Evolutionary conservation across 2,797 vertebrate species (phyloP).

Genomic region (Schizopygopsis malacanthus): DNA sequence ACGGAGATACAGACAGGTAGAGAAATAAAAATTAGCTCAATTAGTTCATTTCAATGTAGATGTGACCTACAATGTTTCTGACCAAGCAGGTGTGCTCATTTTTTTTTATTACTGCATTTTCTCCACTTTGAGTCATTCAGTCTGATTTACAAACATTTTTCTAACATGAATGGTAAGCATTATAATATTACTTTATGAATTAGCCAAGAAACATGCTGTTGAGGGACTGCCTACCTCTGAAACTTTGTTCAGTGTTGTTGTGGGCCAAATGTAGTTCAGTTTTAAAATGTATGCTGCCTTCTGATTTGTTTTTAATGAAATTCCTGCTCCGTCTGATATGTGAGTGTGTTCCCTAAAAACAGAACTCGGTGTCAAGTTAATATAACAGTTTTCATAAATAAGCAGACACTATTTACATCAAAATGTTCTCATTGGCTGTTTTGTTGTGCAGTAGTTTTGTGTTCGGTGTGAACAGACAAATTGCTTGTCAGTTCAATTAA

Average conservation of each 20-base stretch:
- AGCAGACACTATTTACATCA: neutral
- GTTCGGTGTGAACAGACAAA: neutral
- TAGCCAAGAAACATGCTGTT: neutral
- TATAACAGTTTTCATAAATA: neutral
- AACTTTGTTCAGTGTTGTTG: neutral
- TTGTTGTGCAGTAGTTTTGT: neutral
- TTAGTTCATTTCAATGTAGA: neutral
- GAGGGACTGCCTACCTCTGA: neutral
- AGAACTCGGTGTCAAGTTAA: neutral
- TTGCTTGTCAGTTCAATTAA: neutral
- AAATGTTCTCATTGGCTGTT: neutral
- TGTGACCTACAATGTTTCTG: neutral
- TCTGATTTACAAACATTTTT: neutral
- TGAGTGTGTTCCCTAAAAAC: neutral
- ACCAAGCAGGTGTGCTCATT: neutral
- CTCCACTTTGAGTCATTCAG: neutral
- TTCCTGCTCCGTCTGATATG: neutral
- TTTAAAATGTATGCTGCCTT: neutral
- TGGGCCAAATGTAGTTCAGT: neutral
- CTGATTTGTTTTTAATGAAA: neutral
- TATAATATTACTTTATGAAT: neutral
- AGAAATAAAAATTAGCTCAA: neutral
- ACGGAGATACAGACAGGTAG: slow-evolving; percentile 96
- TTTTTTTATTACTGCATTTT: neutral
- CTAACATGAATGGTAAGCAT: neutral